Percentiles rank a stretch among this genome's conserved stretches.
phyloP scores from a whole-genome alignment of 2,888 invertebrate species.

The Pheosia tremula region DNA sequence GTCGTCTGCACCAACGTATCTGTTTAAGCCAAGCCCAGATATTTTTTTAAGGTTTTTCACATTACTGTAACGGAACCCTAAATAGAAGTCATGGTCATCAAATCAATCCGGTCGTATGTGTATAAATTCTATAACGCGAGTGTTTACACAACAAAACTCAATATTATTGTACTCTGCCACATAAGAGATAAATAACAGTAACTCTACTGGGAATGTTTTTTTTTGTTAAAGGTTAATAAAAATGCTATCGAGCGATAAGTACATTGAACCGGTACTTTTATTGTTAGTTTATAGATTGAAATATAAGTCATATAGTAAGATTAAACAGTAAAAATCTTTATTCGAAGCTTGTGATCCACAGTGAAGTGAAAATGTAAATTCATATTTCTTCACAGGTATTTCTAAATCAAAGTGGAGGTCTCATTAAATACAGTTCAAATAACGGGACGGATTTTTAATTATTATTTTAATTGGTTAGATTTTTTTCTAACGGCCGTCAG shows the following conservation, averaged over 20 bases:
- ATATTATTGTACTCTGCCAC: conserved; percentile 1
- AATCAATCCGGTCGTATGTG: conserved; percentile 15
- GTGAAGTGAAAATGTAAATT: too few species aligned
- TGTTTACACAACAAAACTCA: conserved; percentile 17
- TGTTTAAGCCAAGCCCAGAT: neutral
- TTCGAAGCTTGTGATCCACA: neutral
- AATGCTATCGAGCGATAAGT: neutral
- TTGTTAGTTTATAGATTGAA: neutral
- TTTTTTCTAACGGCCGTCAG: too few species aligned
- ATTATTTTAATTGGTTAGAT: too few species aligned
- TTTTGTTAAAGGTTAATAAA: conserved; percentile 1
- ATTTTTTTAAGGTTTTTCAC: neutral
- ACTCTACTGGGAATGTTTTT: neutral
- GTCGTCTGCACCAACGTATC: neutral
- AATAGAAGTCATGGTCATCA: conserved; percentile 1
- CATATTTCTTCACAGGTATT: too few species aligned
- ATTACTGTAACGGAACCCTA: conserved; percentile 3
- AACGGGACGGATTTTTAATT: too few species aligned
- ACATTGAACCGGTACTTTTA: conserved; percentile 4
- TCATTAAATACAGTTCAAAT: too few species aligned
- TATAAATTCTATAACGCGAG: conserved; percentile 15
- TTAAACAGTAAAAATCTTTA: neutral
- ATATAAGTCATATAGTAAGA: neutral
- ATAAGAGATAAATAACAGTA: conserved; percentile 5
- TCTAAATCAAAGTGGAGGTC: too few species aligned